Evolutionary conservation across 2,113 vertebrate genomes (phyloP).

Genomic region (Oryzias celebensis): DNA sequence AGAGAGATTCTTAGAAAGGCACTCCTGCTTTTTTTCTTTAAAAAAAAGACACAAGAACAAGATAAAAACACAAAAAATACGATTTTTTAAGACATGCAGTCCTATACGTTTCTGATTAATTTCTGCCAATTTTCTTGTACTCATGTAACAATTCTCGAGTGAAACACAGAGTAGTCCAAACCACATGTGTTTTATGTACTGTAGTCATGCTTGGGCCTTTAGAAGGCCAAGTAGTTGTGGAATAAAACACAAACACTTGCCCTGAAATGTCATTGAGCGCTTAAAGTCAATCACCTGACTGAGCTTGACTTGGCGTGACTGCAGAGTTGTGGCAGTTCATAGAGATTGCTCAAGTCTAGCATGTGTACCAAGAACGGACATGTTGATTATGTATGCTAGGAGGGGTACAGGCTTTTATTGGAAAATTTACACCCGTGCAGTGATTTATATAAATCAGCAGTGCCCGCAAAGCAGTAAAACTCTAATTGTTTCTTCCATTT

Average conservation of each 20-base stretch:
- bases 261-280: constrained; percentile 45
- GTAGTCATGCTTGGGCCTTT: constrained; percentile 2
- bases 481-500: constrained; percentile 84
- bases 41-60: too few species aligned
- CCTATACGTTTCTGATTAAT: too few species aligned
- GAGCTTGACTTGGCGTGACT: constrained; percentile 47
- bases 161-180: too few species aligned
- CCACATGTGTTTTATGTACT: too few species aligned
- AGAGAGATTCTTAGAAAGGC: too few species aligned
- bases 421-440: constrained; percentile 78
- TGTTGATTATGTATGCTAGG: constrained; percentile 79
- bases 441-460: constrained; percentile 84
- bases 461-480: constrained; percentile 82
- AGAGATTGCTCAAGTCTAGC: constrained; percentile 53
- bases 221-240: constrained; percentile 32
- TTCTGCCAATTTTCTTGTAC: too few species aligned
- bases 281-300: constrained; percentile 49
- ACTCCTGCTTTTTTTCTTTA: too few species aligned
- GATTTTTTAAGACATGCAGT: too few species aligned
- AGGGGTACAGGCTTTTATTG: constrained; percentile 76
- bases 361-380: constrained; percentile 58
- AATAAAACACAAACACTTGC: constrained; percentile 41
- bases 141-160: too few species aligned
- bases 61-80: too few species aligned
- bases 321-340: constrained; percentile 60